Base-by-base conservation (phyloP, 2,797 vertebrate species). In the Parauchenoglanis punctatus region DNA sequence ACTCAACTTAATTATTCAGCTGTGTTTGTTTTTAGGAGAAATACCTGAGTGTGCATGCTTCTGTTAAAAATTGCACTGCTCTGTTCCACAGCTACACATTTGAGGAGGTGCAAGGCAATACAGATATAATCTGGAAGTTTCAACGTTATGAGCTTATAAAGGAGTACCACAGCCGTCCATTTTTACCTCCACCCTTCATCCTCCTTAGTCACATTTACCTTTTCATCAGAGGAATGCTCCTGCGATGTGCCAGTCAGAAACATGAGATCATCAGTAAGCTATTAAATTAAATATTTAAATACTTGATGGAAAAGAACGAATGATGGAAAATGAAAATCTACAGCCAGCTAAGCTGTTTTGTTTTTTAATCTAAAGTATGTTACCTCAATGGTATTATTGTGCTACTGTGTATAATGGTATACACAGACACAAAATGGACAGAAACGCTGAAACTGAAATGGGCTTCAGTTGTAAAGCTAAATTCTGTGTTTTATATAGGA, bases 41-140 rank as follows among this genome's bases (percentile, higher is more conserved):
- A 23, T 23, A 3, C n/a, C 20, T 83, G 7, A 20, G 11, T 58
- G 10, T 58, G 11, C 6, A 46, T 40, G 5, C 13, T 17, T 73
- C 46, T 35, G 11, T 58, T 58, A 65, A 23, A 83, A 59, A 25
- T n/a, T n/a, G 25, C 7, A 86, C 44, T 82, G 4, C 49, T 28
- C 25, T 81, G 65, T 76, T 81, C 35, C 15, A 31, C 93, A 99
- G 99, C 95, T 99, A 97, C 90, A 99, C 99, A 0, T 99, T 99
- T 92, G 95, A 99, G 95, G 95, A 97, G 91, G 97, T 99, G 0
- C 99, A 99, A 92, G 97, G 97, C 88, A 97, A 98, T 95, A 99
- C 97, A 0, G 99, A 99, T 94, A 95, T 95, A 85, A 98, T 99
- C 91, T 99, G 99, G 99, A 99, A 98, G 95, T 99, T 99, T 92